A percentile compares a stretch with the other conserved stretches of the same genome.
Conservation (phyloP, 1,140 invertebrate species). For the Frieseomelitta varia region DNA sequence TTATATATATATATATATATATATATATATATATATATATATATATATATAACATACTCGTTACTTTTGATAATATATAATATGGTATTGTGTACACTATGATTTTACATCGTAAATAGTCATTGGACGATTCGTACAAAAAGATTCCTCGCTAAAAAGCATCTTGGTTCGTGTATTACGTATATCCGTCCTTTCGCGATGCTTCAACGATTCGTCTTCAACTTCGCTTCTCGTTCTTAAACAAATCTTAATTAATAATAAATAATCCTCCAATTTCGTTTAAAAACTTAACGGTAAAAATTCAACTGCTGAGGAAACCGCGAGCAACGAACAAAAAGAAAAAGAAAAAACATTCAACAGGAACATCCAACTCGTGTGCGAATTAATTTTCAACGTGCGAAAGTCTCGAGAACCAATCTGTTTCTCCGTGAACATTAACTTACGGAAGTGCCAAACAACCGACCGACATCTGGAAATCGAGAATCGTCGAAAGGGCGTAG, state of each 20-base stretch:
- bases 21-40: slow-evolving; percentile 44
- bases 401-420: not conserved
- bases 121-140: slow-evolving; percentile 53
- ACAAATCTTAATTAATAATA: not conserved
- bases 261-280: not conserved
- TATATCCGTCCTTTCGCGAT: slow-evolving; percentile 34
- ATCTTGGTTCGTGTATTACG: slow-evolving; percentile 42
- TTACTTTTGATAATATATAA: slow-evolving; percentile 70
- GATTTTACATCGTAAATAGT: slow-evolving; percentile 66
- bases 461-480: not conserved
- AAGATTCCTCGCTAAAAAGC: slow-evolving; percentile 39
- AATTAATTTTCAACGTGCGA: not conserved
- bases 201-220: slow-evolving; percentile 16
- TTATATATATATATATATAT: slow-evolving; percentile 56
- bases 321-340: not conserved
- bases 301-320: not conserved
- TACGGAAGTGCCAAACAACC: not conserved
- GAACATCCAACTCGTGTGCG: not conserved
- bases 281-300: slow-evolving; percentile 1
- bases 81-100: slow-evolving; percentile 67
- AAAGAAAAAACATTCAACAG: not conserved
- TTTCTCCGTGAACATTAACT: not conserved
- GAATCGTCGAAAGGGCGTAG: not conserved
- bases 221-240: not conserved
- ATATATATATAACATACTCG: slow-evolving; percentile 64